These are phyloP conservation scores for Oscheius sp. DNA, from an alignment of 2,888 invertebrate genomes.

Conservation along the genomic window DNA sequence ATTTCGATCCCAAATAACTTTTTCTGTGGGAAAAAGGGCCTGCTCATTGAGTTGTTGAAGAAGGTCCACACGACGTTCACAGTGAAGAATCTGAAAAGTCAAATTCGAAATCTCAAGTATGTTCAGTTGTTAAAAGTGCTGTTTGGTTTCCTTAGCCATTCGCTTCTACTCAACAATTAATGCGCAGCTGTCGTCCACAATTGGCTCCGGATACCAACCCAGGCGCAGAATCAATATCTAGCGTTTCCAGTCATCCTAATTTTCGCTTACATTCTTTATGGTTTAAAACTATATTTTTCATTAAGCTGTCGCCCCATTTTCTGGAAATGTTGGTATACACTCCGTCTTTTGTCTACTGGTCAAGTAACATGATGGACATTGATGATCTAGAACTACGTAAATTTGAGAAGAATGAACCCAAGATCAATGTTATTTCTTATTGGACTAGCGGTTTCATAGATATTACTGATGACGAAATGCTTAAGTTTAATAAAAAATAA, in stretches of 20 bases:
- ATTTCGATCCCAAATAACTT: conserved; percentile 98
- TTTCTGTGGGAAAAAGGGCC: conserved; percentile 97
- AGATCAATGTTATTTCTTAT: background rate
- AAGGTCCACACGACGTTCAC: conserved; percentile 72
- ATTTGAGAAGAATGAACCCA: background rate
- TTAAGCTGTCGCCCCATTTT: background rate
- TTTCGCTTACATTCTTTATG: background rate
- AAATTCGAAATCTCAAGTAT: background rate
- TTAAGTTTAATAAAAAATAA: background rate
- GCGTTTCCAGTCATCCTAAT: background rate
- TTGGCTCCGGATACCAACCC: background rate
- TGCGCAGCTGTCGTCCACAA: conserved; percentile 1
- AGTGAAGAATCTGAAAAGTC: conserved; percentile 49
- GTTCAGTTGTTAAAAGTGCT: background rate
- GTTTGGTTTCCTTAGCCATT: background rate
- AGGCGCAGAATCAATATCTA: background rate
- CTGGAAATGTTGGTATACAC: background rate
- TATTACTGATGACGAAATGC: conserved; percentile 1
- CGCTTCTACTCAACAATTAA: background rate
- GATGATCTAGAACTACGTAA: background rate
- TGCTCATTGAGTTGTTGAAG: conserved; percentile 93
- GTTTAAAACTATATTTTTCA: background rate
- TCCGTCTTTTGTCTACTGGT: conserved; percentile 8
- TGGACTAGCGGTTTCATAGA: background rate
- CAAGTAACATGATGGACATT: background rate